Conservation (phyloP, 2,113 vertebrate species). For the Saguinus midas region DNA sequence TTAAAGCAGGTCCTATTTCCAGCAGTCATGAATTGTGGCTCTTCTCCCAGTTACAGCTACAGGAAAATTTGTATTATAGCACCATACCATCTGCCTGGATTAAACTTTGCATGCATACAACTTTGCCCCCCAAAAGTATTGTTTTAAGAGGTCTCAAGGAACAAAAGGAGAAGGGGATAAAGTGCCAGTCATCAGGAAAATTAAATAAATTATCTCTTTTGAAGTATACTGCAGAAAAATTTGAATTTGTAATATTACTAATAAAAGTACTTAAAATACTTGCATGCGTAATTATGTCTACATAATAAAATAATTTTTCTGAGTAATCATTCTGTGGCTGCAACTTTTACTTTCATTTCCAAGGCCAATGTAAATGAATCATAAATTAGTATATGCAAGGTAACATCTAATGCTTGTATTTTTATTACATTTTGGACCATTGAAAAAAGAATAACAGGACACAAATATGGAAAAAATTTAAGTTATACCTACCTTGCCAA, state of each 20-base stretch:
- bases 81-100: conserved; percentile 76
- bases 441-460: not conserved
- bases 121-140: conserved; percentile 1
- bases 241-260: conserved; percentile 34
- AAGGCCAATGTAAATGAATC: not conserved
- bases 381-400: not conserved
- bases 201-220: conserved; percentile 40
- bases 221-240: not conserved
- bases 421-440: not conserved
- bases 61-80: conserved; percentile 64
- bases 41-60: conserved; percentile 67
- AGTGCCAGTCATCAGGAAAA: not conserved
- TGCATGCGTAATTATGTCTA: not conserved
- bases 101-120: conserved; percentile 47
- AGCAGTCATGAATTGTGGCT: conserved; percentile 67
- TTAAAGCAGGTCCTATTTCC: conserved; percentile 64
- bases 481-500: not conserved
- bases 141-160: not conserved
- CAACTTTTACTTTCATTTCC: not conserved
- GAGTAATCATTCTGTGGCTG: not conserved
- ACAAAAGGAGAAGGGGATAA: not conserved
- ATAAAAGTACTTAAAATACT: conserved; percentile 36
- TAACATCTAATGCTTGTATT: not conserved
- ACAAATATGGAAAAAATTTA: not conserved
- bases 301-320: not conserved